These are phyloP conservation scores for Phenganax stokvisi DNA, from an alignment of 92 coral and sea anemone genomes.

Conservation along the genomic window DNA sequence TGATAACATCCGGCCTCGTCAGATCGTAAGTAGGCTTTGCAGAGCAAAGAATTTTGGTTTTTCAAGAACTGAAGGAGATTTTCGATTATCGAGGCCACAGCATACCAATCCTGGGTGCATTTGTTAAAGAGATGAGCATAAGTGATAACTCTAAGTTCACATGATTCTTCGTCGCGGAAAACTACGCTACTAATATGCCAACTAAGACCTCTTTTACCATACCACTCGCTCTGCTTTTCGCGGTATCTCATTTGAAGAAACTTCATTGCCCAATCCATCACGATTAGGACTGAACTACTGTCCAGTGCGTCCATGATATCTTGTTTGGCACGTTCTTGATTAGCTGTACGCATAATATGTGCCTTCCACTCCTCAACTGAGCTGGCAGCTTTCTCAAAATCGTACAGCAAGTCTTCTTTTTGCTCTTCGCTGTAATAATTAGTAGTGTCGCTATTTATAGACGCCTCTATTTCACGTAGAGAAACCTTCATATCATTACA, in stretches of 20 bases:
- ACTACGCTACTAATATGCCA: conserved; percentile 53
- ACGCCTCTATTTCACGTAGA: conserved; percentile 32
- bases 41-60: too few relatives aligned
- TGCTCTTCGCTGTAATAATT: conserved; percentile 41
- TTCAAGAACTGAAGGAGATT: background rate
- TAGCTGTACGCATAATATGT: conserved; percentile 44
- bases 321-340: conserved; percentile 44
- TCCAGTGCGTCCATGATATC: conserved; percentile 35
- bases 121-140: conserved; percentile 42
- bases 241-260: conserved; percentile 42
- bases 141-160: conserved; percentile 12
- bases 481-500: too few relatives aligned
- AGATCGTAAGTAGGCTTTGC: too few relatives aligned
- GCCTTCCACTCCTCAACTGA: conserved; percentile 47
- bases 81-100: conserved; percentile 31
- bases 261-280: conserved; percentile 63
- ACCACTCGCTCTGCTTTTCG: conserved; percentile 58
- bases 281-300: conserved; percentile 29
- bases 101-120: conserved; percentile 32
- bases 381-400: conserved; percentile 30
- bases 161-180: background rate
- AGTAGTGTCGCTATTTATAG: conserved; percentile 33
- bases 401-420: conserved; percentile 39
- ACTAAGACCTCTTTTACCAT: conserved; percentile 51
- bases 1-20: too few relatives aligned